These are phyloP conservation scores for Bubo blakistoni DNA, from an alignment of 2,113 vertebrate species.

Conservation along the genomic window DNA sequence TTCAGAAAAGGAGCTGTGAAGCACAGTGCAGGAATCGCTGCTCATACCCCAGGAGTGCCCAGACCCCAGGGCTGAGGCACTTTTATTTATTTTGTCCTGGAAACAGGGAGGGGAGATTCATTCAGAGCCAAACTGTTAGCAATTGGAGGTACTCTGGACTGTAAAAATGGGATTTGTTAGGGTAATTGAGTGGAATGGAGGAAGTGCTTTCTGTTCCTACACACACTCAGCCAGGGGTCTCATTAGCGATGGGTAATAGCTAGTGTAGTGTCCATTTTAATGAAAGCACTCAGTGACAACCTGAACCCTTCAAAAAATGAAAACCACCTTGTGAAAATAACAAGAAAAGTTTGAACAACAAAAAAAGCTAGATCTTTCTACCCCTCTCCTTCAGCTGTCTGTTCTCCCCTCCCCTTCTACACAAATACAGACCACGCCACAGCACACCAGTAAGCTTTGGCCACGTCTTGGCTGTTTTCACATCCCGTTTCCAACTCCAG, in stretches of 20 bases:
- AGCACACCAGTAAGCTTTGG: not conserved
- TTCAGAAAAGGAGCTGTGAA: not conserved
- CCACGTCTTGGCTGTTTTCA: not conserved
- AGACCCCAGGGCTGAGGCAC: not conserved
- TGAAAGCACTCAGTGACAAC: constrained; percentile 2
- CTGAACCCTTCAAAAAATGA: not conserved
- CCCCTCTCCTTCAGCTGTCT: not conserved
- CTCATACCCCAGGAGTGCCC: not conserved
- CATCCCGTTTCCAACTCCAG: not conserved
- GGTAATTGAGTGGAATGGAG: constrained; percentile 17
- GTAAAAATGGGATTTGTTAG: constrained; percentile 36
- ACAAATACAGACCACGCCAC: not conserved
- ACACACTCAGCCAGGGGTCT: not conserved
- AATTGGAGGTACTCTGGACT: not conserved
- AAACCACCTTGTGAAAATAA: not conserved
- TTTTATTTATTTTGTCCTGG: not conserved
- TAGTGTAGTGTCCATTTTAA: not conserved
- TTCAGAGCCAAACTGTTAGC: not conserved
- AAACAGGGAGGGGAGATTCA: not conserved
- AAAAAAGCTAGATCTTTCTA: not conserved
- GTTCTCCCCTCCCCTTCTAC: not conserved
- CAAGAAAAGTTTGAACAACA: not conserved
- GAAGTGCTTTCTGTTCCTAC: not conserved
- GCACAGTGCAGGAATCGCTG: fast-evolving
- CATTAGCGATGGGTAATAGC: constrained; percentile 25